Conservation (phyloP, 1,140 invertebrate species). For the Euglossa dilemma region DNA sequence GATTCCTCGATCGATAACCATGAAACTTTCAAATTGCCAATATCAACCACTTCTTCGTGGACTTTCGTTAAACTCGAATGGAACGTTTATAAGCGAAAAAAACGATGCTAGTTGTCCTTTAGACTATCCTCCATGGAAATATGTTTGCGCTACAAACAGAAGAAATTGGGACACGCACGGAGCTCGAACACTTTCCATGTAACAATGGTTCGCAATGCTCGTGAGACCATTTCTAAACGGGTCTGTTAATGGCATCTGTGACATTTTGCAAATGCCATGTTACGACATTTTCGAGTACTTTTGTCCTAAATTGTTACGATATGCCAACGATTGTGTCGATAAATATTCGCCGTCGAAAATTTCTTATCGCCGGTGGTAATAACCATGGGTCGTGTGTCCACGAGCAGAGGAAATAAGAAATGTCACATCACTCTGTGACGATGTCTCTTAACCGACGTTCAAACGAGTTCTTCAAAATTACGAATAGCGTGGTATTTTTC, state of each 20-base stretch:
- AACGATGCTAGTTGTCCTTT: neutral
- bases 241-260: constrained; percentile 40
- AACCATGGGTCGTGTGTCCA: neutral
- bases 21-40: neutral
- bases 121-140: neutral
- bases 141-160: neutral
- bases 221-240: constrained; percentile 21
- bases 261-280: constrained; percentile 66
- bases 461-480: neutral
- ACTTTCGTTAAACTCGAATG: neutral
- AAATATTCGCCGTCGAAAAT: constrained; percentile 6
- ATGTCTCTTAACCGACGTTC: neutral
- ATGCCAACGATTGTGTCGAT: constrained; percentile 37
- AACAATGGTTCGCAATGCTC: constrained; percentile 34
- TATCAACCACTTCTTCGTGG: neutral
- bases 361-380: neutral
- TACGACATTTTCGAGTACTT: constrained; percentile 58
- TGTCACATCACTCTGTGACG: neutral
- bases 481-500: neutral
- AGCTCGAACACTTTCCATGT: neutral
- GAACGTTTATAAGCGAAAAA: neutral
- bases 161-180: constrained; percentile 5
- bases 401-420: constrained; percentile 2
- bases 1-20: neutral
- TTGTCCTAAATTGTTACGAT: constrained; percentile 55